These are phyloP conservation scores for Drosophila sturtevanti DNA, from an alignment of 1,140 invertebrate species.

Conservation along the genomic window DNA sequence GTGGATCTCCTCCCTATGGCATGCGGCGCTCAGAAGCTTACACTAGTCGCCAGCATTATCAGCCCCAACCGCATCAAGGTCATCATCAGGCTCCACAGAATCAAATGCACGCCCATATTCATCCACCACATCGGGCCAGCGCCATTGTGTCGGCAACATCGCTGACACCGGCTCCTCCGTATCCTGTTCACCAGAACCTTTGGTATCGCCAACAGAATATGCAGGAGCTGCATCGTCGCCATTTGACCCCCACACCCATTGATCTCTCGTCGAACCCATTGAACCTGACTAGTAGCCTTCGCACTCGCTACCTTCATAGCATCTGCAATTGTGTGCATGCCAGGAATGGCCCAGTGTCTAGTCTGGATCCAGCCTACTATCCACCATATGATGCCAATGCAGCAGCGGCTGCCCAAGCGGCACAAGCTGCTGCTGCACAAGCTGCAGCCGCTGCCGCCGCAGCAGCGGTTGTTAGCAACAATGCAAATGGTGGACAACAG, in stretches of 20 bases:
- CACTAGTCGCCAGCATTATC: constrained; percentile 73
- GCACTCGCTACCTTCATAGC: constrained; percentile 66
- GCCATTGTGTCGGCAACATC: constrained; percentile 68
- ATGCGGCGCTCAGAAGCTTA: constrained; percentile 62
- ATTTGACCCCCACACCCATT: constrained; percentile 78
- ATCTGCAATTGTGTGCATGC: constrained; percentile 74
- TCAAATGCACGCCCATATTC: constrained; percentile 73
- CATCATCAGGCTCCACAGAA: constrained; percentile 71
- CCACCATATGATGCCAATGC: constrained; percentile 55
- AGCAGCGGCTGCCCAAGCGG: constrained; percentile 28
- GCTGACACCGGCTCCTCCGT: constrained; percentile 84
- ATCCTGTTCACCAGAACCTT: constrained; percentile 88
- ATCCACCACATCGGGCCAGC: constrained; percentile 65
- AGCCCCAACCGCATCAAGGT: constrained; percentile 75
- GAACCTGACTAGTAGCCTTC: constrained; percentile 66
- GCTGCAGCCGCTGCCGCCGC: constrained; percentile 19
- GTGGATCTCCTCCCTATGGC: constrained; percentile 64
- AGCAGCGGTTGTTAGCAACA: background rate
- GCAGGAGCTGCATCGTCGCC: constrained; percentile 83
- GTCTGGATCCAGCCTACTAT: constrained; percentile 78
- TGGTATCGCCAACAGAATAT: constrained; percentile 89
- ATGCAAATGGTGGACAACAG: constrained; percentile 3
- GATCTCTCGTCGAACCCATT: constrained; percentile 78
- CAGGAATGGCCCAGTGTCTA: constrained; percentile 73
- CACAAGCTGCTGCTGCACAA: constrained; percentile 10